A percentile compares a stretch with the other conserved stretches of the same genome.
These are phyloP conservation scores for Drosophila picticornis DNA, from an alignment of 2,888 invertebrate species.

Conservation along the genomic window DNA sequence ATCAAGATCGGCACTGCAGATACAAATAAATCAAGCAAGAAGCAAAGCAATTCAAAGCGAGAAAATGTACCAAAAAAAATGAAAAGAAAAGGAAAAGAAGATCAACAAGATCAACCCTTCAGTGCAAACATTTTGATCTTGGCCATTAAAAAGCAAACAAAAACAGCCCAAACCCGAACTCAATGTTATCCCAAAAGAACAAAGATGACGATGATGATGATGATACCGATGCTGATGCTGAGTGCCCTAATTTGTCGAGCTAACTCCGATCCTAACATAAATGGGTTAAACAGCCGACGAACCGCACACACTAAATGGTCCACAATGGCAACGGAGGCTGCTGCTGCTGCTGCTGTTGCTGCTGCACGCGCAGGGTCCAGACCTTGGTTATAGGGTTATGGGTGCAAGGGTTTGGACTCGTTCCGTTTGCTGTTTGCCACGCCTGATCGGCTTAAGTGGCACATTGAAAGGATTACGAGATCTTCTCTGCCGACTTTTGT, in stretches of 20 bases:
- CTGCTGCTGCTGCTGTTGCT: constrained; percentile 52
- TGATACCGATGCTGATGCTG: constrained; percentile 34
- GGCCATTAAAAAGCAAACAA: constrained; percentile 65
- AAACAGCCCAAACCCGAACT: constrained; percentile 67
- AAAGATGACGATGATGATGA: constrained; percentile 42
- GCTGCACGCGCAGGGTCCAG: constrained; percentile 68
- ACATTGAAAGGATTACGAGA: constrained; percentile 85
- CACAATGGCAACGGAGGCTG: constrained; percentile 54
- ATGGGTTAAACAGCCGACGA: constrained; percentile 77
- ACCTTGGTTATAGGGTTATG: constrained; percentile 30
- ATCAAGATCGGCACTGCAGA: constrained; percentile 63
- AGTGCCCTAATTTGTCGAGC: constrained; percentile 81
- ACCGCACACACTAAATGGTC: constrained; percentile 74
- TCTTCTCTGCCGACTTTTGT: constrained; percentile 45
- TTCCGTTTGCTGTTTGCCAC: constrained; percentile 59
- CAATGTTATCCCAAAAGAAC: constrained; percentile 73
- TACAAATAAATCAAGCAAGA: constrained; percentile 62
- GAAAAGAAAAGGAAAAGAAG: constrained; percentile 30
- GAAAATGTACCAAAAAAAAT: constrained; percentile 24
- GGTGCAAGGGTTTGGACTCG: constrained; percentile 54
- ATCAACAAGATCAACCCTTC: constrained; percentile 81
- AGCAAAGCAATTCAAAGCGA: constrained; percentile 24
- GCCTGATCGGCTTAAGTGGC: constrained; percentile 85
- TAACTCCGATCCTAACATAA: constrained; percentile 50
- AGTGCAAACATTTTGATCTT: constrained; percentile 77